Base-by-base conservation (phyloP, 2,797 vertebrate species). In the Falco concolor region DNA sequence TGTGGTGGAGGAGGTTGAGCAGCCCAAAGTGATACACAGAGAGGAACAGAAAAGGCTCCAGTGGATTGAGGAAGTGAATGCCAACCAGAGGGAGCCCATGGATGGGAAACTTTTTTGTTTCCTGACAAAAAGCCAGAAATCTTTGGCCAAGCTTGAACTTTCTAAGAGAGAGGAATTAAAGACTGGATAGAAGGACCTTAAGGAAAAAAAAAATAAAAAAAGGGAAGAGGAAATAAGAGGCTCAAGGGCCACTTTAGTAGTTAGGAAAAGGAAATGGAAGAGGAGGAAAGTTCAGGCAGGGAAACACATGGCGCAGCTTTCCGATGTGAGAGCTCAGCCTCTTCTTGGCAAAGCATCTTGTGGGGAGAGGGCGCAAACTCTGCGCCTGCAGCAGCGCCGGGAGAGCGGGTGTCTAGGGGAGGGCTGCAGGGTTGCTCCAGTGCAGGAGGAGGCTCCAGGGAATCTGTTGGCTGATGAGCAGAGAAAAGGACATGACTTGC, bases 71-170 rank as follows among this genome's bases (percentile, higher is more conserved):
- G 75, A 50, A 77, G 53, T 0, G 2, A 76, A 54, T 5, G 4
- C 87, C 87, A 89, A 36, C 45, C 22, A 40, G 75, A 73, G 59
- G 19, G 61, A 95, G 16, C 52, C 32, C 69, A 20, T 0, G 53
- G 89, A 30, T 36, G 53, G 87, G 84, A 88, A 91, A 47, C 44
- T 16, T 86, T 24, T 25, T 17, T 16, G 13, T 21, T 42, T 54
- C 67, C 67, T 84, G 63, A 64, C 19, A 17, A 38, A 65, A 21
- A 73, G 84, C 82, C 85, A 93, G 79, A 88, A 96, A 73, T 45
- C 45, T 73, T 85, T 84, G 92, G 89, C 92, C 80, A 32, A 53
- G 23, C n/a, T 69, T 32, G 82, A 49, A 24, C 49, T 87, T 92
- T 72, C 34, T 92, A 67, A 85, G 32, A 86, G 76, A 44, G 54